Percentiles rank a stretch among this genome's conserved stretches.
phyloP scores from a whole-genome alignment of 2,888 invertebrate species.

The Cerceris ruficornis region DNA sequence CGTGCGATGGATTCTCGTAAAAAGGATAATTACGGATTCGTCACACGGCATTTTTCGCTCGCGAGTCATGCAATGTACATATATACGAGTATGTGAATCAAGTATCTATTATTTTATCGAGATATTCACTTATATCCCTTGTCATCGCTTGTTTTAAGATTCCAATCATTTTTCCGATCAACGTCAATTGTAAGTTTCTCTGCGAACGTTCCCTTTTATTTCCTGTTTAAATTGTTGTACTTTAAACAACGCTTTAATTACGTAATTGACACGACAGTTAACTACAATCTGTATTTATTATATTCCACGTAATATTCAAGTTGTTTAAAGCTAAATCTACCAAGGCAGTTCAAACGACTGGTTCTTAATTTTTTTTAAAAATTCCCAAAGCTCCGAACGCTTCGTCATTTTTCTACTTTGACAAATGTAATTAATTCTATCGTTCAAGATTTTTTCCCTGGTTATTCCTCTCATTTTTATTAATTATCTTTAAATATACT shows the following conservation, averaged over 20 bases:
- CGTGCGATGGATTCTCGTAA: background rate
- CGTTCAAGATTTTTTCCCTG: too few species aligned
- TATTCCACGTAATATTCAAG: too few species aligned
- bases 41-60: slow-evolving; percentile 38
- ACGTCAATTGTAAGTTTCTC: background rate
- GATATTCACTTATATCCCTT: slow-evolving; percentile 3
- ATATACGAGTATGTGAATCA: slow-evolving; percentile 22
- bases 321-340: too few species aligned
- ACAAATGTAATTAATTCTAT: too few species aligned
- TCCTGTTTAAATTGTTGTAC: background rate
- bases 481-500: too few species aligned
- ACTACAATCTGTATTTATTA: too few species aligned
- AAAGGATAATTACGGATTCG: slow-evolving; percentile 18
- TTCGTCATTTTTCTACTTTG: background rate
- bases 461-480: too few species aligned
- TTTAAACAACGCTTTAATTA: too few species aligned
- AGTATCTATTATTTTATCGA: slow-evolving; percentile 26
- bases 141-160: slow-evolving; percentile 19
- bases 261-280: too few species aligned
- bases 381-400: background rate
- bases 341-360: background rate
- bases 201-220: background rate
- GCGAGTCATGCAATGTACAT: slow-evolving; percentile 35
- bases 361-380: background rate
- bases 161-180: slow-evolving; percentile 10